Base-by-base conservation (phyloP, 1,140 invertebrate species). In the Caenorhabditis brenneri region DNA sequence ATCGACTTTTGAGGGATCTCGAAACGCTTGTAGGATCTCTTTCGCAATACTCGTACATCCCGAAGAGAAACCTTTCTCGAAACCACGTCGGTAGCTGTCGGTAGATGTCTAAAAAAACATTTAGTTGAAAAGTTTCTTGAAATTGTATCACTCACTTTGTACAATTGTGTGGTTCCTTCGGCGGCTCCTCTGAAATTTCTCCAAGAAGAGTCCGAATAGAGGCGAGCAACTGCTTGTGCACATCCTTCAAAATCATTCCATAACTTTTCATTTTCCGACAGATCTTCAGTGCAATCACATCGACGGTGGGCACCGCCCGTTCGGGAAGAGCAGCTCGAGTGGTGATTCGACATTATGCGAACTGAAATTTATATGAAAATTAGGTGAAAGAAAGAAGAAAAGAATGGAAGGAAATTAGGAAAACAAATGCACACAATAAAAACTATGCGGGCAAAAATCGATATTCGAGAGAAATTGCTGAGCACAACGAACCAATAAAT, bases 91-190 rank as follows among this genome's bases (percentile, higher is more conserved):
- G 39, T 86, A 84, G 4, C 58, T 55, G 39, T 89, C 88, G n/a
- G 87, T 46, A 49, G 89, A 84, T 39, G 58, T 86, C 86, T 87
- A 33, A 60, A 86, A 74, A 36, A n/a, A n/a, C n/a, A n/a, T n/a
- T n/a, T n/a, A n/a, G n/a, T n/a, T n/a, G n/a, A n/a, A n/a, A n/a
- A n/a, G n/a, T 36, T 1, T 12, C n/a, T 80, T 15, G 24, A 27
- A 36, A 85, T 83, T 12, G 12, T 31, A 39, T 5, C 48, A 83
- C 48, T 27, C 53, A 81, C 83, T 49, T 90, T 88, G 46, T 90
- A 90, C n/a, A 89, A 80, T 49, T 90, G 88, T n/a, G 88, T 89
- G 2, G 88, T 89, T 29, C 81, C 79, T 31, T 84, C 88, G 22
- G 88, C 88, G 16, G 88, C 85, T 2, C 85, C 69, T 65, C 90